Evolutionary conservation across 2,113 vertebrate genomes (phyloP), one percentile per base, ranked within the genome.

Genomic region (Haliaeetus leucogaster): DNA sequence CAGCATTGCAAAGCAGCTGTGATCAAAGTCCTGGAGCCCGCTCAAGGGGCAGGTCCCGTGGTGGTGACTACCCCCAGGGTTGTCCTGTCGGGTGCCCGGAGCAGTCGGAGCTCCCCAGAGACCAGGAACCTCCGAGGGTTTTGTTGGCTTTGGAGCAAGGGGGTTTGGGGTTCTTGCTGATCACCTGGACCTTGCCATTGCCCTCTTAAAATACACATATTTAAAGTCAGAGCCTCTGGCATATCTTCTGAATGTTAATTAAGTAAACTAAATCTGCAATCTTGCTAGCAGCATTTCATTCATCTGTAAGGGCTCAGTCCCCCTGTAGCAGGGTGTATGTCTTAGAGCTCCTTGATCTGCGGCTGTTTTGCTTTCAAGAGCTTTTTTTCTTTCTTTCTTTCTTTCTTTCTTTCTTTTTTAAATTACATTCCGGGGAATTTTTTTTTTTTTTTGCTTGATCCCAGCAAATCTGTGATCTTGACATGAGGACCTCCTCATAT

Each of bases 281-380:
- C 78, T 93, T 36, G 45, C 86, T 83, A 34, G 94, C 89, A 91
- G 84, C 87, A 16, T 82, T 91, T 79, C 66, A 11, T 53, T 91
- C 56, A 29, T 77, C 58, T 50, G 53, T 0, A 1, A 76, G 71
- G 55, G 73, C 85, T 91, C 1, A 0, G 40, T 81, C 82, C 65
- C 40, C 86, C 78, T 47, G 63, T 48, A 68, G 82, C 82, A 80
- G 84, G 84, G 68, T 58, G 47, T 61, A 11, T 86, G 61, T 79
- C 81, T 74, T 9, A n/a, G 52, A 90, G 83, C 93, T 91, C 87
- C 93, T 95, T 95, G 91, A 91, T 94, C 94, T 86, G 91, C 1
- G 34, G 96, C 95, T 97, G 95, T 29, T 96, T 93, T 96, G 95
- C 96, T 97, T 91, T 86, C 76, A 76, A 66, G 74, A 85, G 84